phyloP scores from a whole-genome alignment of 2,113 vertebrate genomes.

The Micromys minutus region DNA sequence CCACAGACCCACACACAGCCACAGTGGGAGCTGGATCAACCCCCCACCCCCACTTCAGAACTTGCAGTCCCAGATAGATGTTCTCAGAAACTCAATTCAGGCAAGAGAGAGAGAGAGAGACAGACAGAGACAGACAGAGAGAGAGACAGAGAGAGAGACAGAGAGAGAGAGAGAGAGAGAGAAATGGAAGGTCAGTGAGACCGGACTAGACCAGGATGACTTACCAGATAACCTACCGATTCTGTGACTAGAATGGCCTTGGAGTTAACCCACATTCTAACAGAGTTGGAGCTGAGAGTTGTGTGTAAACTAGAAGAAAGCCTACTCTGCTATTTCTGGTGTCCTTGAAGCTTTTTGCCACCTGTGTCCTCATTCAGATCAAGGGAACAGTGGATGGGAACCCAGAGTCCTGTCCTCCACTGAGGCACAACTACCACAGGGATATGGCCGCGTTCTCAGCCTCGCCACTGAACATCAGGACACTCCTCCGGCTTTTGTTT shows the following conservation, averaged over 20 bases:
- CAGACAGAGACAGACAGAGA: no score
- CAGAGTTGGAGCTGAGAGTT: constrained; percentile 8
- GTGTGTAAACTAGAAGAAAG: not conserved
- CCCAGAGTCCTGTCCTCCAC: not conserved
- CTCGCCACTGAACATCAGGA: not conserved
- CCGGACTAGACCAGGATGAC: not conserved
- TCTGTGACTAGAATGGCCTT: constrained; percentile 29
- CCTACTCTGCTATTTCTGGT: constrained; percentile 18
- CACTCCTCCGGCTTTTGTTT: constrained; percentile 8
- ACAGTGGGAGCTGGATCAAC: not conserved
- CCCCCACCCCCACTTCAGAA: not conserved
- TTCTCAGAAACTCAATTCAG: constrained; percentile 42
- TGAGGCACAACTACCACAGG: not conserved
- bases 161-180: no score
- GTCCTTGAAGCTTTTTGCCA: constrained; percentile 47
- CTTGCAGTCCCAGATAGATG: not conserved
- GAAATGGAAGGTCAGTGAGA: constrained; percentile 39
- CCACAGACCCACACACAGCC: not conserved
- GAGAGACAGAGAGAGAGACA: no score
- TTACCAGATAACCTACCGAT: not conserved
- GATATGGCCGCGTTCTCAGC: not conserved
- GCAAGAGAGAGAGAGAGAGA: no score
- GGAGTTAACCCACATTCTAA: constrained; percentile 51
- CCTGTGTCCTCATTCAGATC: not conserved
- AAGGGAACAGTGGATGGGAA: not conserved